These are phyloP conservation scores for Tenebrio molitor DNA, from an alignment of 1,140 invertebrate genomes.

Conservation along the genomic window DNA sequence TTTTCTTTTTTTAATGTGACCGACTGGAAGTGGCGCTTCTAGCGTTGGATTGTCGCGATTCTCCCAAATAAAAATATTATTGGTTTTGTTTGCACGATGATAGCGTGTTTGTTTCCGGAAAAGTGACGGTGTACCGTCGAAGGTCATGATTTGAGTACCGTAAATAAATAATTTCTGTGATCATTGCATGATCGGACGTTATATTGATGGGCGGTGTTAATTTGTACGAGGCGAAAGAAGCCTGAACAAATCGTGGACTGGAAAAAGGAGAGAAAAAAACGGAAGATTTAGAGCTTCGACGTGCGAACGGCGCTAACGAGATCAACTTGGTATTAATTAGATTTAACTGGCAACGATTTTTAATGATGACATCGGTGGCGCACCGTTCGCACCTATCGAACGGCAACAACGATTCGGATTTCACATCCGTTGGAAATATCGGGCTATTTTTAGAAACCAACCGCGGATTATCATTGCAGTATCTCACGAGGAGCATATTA, in stretches of 20 bases:
- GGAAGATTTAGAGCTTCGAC: background rate
- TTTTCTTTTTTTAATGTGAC: background rate
- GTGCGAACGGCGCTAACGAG: background rate
- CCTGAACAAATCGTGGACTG: too few species aligned
- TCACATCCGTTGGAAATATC: too few species aligned
- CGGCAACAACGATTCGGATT: too few species aligned
- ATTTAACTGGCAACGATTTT: background rate
- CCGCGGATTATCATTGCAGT: too few species aligned
- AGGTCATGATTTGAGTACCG: background rate
- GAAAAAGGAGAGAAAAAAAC: background rate
- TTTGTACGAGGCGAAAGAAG: too few species aligned
- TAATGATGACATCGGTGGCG: background rate
- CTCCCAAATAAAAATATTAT: too few species aligned
- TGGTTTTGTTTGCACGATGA: background rate
- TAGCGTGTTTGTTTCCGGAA: background rate
- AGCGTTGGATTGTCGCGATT: too few species aligned
- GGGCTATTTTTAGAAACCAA: too few species aligned
- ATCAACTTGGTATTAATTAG: constrained; percentile 15
- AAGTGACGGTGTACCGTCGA: background rate
- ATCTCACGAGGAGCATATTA: too few species aligned
- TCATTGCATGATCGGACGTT: too few species aligned
- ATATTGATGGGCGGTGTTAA: too few species aligned
- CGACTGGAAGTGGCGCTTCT: background rate
- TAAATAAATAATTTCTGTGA: constrained; percentile 8
- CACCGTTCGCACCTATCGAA: too few species aligned